A percentile compares a stretch with the other conserved stretches of the same genome.
phyloP scores from a whole-genome alignment of 1,140 invertebrate genomes.

The Ceratina calcarata region DNA sequence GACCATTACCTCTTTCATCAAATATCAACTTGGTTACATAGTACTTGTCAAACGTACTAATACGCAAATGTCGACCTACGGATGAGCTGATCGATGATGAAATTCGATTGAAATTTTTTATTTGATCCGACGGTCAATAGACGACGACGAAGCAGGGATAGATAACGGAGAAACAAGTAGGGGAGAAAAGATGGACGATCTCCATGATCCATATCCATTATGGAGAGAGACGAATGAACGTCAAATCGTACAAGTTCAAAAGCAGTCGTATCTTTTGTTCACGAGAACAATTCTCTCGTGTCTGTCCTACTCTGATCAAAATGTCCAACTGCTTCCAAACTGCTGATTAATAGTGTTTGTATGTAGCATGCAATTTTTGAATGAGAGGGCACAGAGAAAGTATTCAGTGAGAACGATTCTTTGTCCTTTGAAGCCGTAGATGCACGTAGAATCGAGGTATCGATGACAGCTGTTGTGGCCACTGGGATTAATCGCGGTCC shows the following conservation, averaged over 20 bases:
- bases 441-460: too few relatives aligned
- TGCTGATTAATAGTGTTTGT: not conserved
- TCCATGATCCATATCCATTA: too few relatives aligned
- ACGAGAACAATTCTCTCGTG: not conserved
- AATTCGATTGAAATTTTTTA: not conserved
- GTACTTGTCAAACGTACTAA: too few relatives aligned
- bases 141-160: not conserved
- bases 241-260: not conserved
- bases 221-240: too few relatives aligned
- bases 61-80: not conserved
- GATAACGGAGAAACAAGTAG: not conserved
- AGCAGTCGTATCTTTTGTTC: not conserved
- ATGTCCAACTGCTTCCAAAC: not conserved
- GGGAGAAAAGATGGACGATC: not conserved
- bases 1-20: too few relatives aligned
- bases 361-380: constrained; percentile 8
- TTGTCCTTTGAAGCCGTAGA: not conserved
- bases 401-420: not conserved
- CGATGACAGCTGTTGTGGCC: not conserved
- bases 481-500: not conserved
- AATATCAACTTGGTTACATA: too few relatives aligned
- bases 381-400: not conserved
- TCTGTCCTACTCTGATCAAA: not conserved
- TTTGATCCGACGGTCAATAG: not conserved
- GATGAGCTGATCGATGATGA: constrained; percentile 9